phyloP scores from a whole-genome alignment of 1,140 invertebrate genomes.

The Chelonus insularis region DNA sequence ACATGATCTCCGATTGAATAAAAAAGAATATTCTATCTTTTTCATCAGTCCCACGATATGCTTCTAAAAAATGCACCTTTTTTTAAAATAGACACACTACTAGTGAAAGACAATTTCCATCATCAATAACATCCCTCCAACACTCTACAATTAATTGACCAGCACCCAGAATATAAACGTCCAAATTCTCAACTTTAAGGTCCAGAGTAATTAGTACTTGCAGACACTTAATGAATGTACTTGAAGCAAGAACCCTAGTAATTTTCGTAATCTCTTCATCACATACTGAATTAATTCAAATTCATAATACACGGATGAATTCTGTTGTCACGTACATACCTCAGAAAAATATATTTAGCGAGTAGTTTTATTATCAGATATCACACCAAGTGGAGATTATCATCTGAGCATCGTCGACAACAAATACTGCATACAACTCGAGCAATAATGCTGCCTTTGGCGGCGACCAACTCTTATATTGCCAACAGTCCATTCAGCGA shows the following conservation, averaged over 20 bases:
- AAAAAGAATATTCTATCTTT: too few species aligned
- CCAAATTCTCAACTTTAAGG: slow-evolving; percentile 35
- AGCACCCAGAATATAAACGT: slow-evolving; percentile 18
- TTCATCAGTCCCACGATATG: too few species aligned
- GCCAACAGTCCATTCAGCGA: slow-evolving; percentile 18
- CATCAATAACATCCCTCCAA: too few species aligned
- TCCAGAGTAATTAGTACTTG: slow-evolving; percentile 56
- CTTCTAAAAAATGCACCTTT: too few species aligned
- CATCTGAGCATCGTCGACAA: slow-evolving; percentile 57
- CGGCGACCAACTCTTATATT: slow-evolving; percentile 37
- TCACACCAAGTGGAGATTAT: slow-evolving; percentile 49
- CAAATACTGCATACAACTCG: slow-evolving; percentile 57
- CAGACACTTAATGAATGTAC: slow-evolving; percentile 49
- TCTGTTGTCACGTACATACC: neutral
- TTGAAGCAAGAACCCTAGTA: slow-evolving; percentile 43
- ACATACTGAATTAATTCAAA: slow-evolving; percentile 13
- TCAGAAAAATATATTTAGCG: neutral
- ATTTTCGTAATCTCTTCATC: slow-evolving; percentile 27
- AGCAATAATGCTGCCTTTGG: slow-evolving; percentile 51
- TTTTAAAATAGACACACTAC: too few species aligned
- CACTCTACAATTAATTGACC: slow-evolving; percentile 43
- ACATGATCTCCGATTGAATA: too few species aligned
- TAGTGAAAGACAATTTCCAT: too few species aligned
- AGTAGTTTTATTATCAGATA: neutral
- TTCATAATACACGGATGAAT: neutral